Evolutionary conservation across 2,797 vertebrate species (phyloP).

Genomic region (Sebastes glaucus): DNA sequence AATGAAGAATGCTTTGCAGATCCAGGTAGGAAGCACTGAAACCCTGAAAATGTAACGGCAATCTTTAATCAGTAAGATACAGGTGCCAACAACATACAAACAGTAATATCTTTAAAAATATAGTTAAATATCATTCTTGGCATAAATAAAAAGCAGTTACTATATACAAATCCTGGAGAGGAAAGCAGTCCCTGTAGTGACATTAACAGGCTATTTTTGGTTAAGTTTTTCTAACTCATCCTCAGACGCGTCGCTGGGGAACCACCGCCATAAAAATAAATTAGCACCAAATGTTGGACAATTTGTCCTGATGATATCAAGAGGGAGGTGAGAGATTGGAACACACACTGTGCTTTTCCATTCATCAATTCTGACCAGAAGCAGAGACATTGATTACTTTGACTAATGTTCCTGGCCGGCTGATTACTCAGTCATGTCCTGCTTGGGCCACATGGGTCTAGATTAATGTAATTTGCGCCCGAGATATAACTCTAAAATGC

Average conservation of each 20-base stretch:
- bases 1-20: neutral
- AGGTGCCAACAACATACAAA: slow-evolving; percentile 47
- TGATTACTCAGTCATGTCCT: slow-evolving; percentile 58
- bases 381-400: slow-evolving; percentile 58
- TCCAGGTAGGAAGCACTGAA: slow-evolving; percentile 5
- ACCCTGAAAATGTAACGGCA: slow-evolving; percentile 41
- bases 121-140: slow-evolving; percentile 28
- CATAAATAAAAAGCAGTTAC: slow-evolving; percentile 48
- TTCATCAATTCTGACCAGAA: slow-evolving; percentile 40
- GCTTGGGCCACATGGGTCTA: slow-evolving; percentile 29
- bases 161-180: slow-evolving; percentile 62
- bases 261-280: slow-evolving; percentile 43
- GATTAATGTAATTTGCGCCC: slow-evolving; percentile 52
- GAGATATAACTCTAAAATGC: slow-evolving; percentile 39
- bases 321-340: slow-evolving; percentile 40
- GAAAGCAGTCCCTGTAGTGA: neutral
- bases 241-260: neutral
- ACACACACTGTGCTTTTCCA: slow-evolving; percentile 22
- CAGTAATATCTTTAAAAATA: slow-evolving; percentile 54
- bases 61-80: slow-evolving; percentile 51
- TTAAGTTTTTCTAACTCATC: neutral
- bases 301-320: slow-evolving; percentile 50
- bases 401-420: slow-evolving; percentile 38
- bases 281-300: slow-evolving; percentile 32
- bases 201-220: neutral